A percentile compares a stretch with the other conserved stretches of the same genome.
phyloP scores from a whole-genome alignment of 2,113 vertebrate species.

The Myrmecobius fasciatus region DNA sequence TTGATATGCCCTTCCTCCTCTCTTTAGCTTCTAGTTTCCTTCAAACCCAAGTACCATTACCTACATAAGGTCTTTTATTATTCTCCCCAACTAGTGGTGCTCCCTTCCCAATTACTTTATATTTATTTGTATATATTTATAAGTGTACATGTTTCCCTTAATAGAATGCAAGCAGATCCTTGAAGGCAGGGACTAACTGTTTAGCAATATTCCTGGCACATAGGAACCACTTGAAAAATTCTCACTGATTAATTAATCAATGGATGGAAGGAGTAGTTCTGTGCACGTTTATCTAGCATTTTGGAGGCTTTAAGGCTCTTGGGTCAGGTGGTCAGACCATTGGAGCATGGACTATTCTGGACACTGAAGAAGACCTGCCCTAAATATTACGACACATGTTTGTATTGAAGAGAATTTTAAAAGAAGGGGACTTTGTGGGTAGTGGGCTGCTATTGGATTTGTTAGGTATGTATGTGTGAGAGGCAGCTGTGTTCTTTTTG shows the following conservation, averaged over 20 bases:
- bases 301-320: neutral
- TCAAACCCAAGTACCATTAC: neutral
- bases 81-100: neutral
- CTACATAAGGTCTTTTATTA: neutral
- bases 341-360: neutral
- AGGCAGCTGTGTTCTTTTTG: neutral
- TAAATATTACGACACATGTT: neutral
- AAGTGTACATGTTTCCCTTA: neutral
- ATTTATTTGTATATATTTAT: neutral
- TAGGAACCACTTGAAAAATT: neutral
- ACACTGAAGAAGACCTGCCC: neutral
- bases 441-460: neutral
- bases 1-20: neutral
- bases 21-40: neutral
- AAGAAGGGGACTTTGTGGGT: neutral
- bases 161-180: neutral
- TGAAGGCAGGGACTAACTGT: neutral
- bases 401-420: neutral
- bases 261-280: neutral
- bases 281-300: neutral
- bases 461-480: rapidly evolving
- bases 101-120: neutral
- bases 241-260: neutral
- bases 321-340: neutral
- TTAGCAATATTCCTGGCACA: neutral